A percentile compares a stretch with the other conserved stretches of the same genome.
Conservation (phyloP, 2,797 vertebrate genomes). For the Cercopithecus mitis region DNA sequence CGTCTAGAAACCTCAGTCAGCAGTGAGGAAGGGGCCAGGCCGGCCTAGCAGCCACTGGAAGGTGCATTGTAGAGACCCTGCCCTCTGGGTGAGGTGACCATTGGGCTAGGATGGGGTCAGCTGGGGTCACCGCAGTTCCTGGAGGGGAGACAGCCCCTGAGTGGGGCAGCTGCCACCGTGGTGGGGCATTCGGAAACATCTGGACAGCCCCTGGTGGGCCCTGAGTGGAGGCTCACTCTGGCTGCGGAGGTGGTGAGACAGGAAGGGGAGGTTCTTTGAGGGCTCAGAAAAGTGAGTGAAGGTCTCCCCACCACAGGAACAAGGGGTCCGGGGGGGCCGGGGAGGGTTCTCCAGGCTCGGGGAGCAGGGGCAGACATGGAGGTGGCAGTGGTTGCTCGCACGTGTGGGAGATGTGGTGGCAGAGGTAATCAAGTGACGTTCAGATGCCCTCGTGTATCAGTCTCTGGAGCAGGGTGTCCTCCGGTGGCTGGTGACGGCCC, state of each 20-base stretch:
- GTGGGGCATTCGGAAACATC: no score
- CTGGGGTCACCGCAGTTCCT: no score
- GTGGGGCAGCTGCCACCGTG: no score
- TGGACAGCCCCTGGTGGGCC: neutral
- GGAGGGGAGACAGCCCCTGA: neutral
- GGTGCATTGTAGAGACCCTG: neutral
- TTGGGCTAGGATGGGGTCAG: neutral
- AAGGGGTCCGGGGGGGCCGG: accelerated
- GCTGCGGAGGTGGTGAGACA: neutral
- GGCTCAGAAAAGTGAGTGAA: neutral
- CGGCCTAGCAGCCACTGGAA: neutral
- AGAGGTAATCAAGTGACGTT: neutral
- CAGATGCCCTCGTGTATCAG: neutral
- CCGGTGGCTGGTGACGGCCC: neutral
- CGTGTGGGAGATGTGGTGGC: neutral
- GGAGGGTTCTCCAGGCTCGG: neutral
- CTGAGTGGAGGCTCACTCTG: neutral
- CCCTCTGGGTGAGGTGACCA: neutral
- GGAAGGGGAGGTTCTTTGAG: neutral
- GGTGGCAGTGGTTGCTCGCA: neutral
- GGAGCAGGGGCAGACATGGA: neutral
- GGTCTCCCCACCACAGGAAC: neutral
- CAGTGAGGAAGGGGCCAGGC: neutral
- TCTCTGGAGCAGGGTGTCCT: neutral
- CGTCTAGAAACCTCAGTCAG: neutral